Conservation (phyloP, 2,888 invertebrate species). For the Theodoxus fluviatilis region DNA sequence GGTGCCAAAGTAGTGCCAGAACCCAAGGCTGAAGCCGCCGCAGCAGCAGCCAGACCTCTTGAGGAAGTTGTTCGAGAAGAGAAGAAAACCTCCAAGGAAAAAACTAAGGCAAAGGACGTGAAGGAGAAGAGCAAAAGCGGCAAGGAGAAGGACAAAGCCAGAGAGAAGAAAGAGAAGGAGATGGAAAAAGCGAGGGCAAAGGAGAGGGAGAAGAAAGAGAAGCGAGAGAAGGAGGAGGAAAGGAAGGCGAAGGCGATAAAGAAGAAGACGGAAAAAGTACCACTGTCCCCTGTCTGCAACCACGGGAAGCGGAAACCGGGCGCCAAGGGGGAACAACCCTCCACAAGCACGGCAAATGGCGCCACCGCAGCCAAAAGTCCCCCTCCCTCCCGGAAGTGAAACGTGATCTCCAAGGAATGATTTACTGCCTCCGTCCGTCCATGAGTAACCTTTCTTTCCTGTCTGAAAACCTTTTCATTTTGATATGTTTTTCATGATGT, state of each 20-base stretch:
- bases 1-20: no score
- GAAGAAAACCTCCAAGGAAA: constrained; percentile 13
- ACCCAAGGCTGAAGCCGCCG: no score
- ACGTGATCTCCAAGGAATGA: no score
- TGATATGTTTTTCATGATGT: no score
- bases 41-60: no score
- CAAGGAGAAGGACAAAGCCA: not conserved
- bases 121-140: not conserved
- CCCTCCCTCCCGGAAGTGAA: no score
- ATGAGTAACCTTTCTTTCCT: no score
- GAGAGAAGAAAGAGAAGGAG: not conserved
- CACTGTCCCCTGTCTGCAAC: not conserved
- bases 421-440: no score
- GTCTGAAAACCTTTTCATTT: no score
- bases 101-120: not conserved
- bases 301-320: not conserved
- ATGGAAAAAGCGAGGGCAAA: constrained; percentile 3
- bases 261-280: constrained; percentile 21
- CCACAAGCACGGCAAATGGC: not conserved
- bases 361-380: not conserved
- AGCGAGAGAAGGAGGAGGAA: no score
- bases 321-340: not conserved
- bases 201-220: not conserved
- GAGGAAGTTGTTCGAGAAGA: not conserved
- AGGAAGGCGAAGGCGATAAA: not conserved